Evolutionary conservation across 1,140 invertebrate genomes (phyloP), one percentile per base, ranked within the genome.

Genomic region (Saxidomus purpurata): DNA sequence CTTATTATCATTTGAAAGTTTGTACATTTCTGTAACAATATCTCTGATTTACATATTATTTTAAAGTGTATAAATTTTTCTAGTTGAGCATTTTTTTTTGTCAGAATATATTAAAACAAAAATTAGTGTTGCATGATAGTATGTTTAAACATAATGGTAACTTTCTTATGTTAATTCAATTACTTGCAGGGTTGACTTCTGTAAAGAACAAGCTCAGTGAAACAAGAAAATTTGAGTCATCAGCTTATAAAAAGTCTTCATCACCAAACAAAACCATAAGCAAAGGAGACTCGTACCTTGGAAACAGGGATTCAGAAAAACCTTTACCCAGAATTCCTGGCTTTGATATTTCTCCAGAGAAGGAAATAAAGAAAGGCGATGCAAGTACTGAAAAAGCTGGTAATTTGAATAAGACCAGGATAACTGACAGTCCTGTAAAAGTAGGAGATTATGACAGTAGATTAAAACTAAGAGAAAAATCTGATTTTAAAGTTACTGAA

Each of bases 291-390:
- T 1, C 61, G 6, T 31, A 1, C n/a, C 61, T 31, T 13, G 2
- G 2, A 36, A 22, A 71, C 67, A 31, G 8, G 8, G 59, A 63
- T 49, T 13, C 71, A n/a, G 40, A n/a, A 47, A n/a, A 49, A 43
- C 22, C 36, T 19, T 11, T 17, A 55, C 13, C 19, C 2, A 31
- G 31, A 55, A 79, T 79, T 19, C 76, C 76, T 34, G 76, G 76
- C 43, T 79, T 79, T 55, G 76, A 79, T 55, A 55, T 55, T 9
- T 34, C 47, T 13, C 76, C 76, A 49, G 76, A 79, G 25, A 71
- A 71, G 34, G 67, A 71, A 71, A n/a, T 25, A 11, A n/a, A 25
- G 25, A 25, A 63, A 63, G 6, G 4, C 3, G 6, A 28, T 8
- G 4, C 1, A 15, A 28, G 6, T 63, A 28, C 59, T n/a, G n/a